Base-by-base conservation (phyloP, 2,888 invertebrate genomes). In the Tiliacea citrago region DNA sequence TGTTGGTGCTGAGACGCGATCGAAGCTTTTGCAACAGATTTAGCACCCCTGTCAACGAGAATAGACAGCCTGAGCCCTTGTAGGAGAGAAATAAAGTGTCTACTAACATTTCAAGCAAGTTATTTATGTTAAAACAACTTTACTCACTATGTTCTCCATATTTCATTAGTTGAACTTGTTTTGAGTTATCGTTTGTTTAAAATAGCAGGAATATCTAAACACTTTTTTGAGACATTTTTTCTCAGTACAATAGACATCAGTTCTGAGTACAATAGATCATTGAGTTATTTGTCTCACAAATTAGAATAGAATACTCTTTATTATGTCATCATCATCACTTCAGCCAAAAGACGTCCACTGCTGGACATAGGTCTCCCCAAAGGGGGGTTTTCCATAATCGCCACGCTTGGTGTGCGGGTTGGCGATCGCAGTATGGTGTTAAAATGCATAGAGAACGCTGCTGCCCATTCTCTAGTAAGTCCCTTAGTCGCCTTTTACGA, bases 51-150 rank as follows among this genome's bases (percentile, higher is more conserved):
- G 76, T 39, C 42, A 39, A n/a, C 42, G 12, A 75, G 68, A 75
- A 69, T 75, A 81, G 49, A 66, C 39, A 55, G 12, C 7, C n/a
- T 61, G 61, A 60, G 49, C 65, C n/a, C 61, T 62, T 74, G 67
- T 67, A 68, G 29, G 9, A 51, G 72, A 53, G 68, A 81, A 62
- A 61, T 51, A 29, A 66, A 65, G 45, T 75, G 55, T 69, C 65
- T 18, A 55, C 63, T 51, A 71, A 79, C 62, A 68, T 57, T 60
- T 57, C 35, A 13, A 81, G 13, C 49, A n/a, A 45, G 53, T 75
- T 75, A 81, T 79, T 79, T 75, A 79, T 69, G 61, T 75, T 65
- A 29, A 29, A 79, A 68, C 39, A 68, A 73, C 55, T 79, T 77
- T 49, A 66, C 55, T 35, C 49, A 49, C 13, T 18, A 66, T 73